A percentile compares a stretch with the other conserved stretches of the same genome.
Evolutionary conservation across 1,140 invertebrate species (phyloP).

Genomic region (Geopemphigus sp.): DNA sequence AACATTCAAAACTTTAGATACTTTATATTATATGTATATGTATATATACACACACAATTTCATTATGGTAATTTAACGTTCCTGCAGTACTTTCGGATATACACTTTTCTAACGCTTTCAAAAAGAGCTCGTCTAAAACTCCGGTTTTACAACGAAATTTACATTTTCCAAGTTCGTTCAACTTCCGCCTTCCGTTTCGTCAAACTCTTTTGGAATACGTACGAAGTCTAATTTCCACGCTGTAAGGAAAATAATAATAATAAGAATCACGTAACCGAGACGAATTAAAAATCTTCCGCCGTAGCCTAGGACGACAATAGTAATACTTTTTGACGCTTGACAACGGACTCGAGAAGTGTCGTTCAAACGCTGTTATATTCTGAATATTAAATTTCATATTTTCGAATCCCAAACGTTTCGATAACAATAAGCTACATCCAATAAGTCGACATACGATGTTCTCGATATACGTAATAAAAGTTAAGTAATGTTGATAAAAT

Average conservation of each 20-base stretch:
- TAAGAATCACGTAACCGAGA: background rate
- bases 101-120: constrained; percentile 6
- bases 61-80: constrained; percentile 48
- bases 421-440: too few relatives aligned
- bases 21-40: constrained; percentile 4
- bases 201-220: constrained; percentile 33
- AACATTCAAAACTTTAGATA: constrained; percentile 14
- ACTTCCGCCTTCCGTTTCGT: background rate
- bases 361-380: too few relatives aligned
- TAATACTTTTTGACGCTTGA: too few relatives aligned
- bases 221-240: background rate
- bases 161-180: constrained; percentile 33
- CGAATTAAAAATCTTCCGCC: background rate
- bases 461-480: too few relatives aligned
- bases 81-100: background rate
- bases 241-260: background rate
- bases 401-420: too few relatives aligned
- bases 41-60: too few relatives aligned
- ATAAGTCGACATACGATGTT: too few relatives aligned
- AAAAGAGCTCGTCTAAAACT: constrained; percentile 12
- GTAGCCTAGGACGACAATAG: background rate
- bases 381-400: too few relatives aligned
- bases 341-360: too few relatives aligned
- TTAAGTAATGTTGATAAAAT: too few relatives aligned
- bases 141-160: constrained; percentile 24